Base-by-base conservation (phyloP, 2,797 vertebrate species). In the Hyperoplus lanceolatus region DNA sequence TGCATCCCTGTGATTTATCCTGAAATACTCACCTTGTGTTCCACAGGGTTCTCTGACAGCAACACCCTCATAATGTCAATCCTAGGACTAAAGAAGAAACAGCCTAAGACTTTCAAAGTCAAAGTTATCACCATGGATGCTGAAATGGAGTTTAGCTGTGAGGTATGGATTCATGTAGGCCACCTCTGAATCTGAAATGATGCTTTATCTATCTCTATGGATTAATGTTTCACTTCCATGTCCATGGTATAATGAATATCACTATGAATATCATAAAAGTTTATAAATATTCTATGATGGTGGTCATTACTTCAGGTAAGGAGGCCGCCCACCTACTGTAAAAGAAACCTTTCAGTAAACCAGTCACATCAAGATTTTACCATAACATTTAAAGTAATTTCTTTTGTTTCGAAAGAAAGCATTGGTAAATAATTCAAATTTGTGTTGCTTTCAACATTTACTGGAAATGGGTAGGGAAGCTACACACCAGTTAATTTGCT, bases 61-160 rank as follows among this genome's bases (percentile, higher is more conserved):
- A 38, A 61, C 41, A 39, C 8, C 18, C 0, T 72, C 79, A 95
- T 92, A 21, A 98, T 99, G 97, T 98, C 97, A 48, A 98, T 98
- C 77, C 88, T 97, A 12, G 96, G 96, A 58, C 91, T 98, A 80
- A 98, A 97, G 92, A 99, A 97, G 94, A 98, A 97, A 78, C 97
- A 97, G 73, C 96, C 97, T 0, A 98, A 97, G 93, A 97, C 96
- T 88, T 98, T 99, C 75, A 98, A 97, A 96, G 97, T 98, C 75
- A 97, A 97, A 94, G 94, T 99, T 65, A 88, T 96, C 81, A 98
- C 97, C 1, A 96, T 98, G 97, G 97, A 99, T 90, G 95, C 97
- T 73, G 97, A 99, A 87, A 96, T 97, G 96, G 97, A 98, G 83
- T 98, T 98, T 91, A 97, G 96, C 79, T 98, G 97, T 92, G 97